Evolutionary conservation across 2,113 vertebrate species (phyloP).

Genomic region (Seriola rivoliana): DNA sequence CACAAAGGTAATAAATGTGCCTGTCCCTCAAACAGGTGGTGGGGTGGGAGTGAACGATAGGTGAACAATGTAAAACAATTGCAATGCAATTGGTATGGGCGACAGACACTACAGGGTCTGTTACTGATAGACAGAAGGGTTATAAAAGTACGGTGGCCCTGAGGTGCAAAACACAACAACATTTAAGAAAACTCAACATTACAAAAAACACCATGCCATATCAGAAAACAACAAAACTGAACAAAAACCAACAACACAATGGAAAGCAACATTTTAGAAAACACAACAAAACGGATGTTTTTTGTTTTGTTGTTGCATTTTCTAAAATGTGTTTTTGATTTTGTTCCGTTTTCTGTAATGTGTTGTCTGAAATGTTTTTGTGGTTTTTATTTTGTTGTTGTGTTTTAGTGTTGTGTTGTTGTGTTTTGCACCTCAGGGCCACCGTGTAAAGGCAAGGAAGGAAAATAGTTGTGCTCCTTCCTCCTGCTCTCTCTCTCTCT

Average conservation of each 20-base stretch:
- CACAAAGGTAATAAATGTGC: conserved; percentile 38
- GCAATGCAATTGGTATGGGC: not conserved
- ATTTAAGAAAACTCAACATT: not conserved
- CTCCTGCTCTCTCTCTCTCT: too few species aligned
- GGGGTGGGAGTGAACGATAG: conserved; percentile 16
- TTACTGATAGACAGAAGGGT: not conserved
- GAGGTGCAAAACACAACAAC: not conserved
- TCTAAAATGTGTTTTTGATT: not conserved
- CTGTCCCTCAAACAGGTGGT: conserved; percentile 22
- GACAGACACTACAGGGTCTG: not conserved
- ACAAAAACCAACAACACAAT: not conserved
- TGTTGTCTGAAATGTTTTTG: not conserved
- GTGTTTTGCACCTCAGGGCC: not conserved
- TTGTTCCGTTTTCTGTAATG: not conserved
- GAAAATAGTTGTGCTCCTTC: too few species aligned
- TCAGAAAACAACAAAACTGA: not conserved
- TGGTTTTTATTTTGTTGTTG: not conserved
- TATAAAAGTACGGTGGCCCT: not conserved
- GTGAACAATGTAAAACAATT: not conserved
- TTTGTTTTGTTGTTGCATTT: not conserved
- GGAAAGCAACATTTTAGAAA: not conserved
- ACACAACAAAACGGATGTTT: not conserved
- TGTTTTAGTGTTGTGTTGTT: not conserved
- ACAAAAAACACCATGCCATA: not conserved
- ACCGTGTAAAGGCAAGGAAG: not conserved